phyloP scores from a whole-genome alignment of 30 jellyfish, hydroid and myxozoan species.

The Mastigias papua region DNA sequence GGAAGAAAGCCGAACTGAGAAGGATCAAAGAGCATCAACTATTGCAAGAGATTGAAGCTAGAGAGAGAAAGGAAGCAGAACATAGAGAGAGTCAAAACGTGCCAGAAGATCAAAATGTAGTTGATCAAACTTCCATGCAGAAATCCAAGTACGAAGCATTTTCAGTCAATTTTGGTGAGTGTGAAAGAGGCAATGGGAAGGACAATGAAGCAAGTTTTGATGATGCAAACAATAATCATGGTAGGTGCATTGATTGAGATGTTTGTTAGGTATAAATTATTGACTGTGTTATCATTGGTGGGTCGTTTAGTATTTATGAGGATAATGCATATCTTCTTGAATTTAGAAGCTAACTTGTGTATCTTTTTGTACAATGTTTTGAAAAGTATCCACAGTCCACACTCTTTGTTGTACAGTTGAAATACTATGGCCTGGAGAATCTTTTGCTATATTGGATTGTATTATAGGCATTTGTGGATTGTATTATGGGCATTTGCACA shows the following conservation, averaged over 20 bases:
- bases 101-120: conserved; percentile 32
- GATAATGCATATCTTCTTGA: too few species aligned
- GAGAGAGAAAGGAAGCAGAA: conserved; percentile 68
- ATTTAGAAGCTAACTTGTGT: too few species aligned
- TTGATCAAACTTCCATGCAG: neutral
- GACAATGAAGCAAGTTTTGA: neutral
- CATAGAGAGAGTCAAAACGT: conserved; percentile 16
- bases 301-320: too few species aligned
- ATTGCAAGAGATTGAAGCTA: conserved; percentile 54
- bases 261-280: neutral
- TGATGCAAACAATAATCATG: conserved; percentile 61
- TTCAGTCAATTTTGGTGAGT: conserved; percentile 63
- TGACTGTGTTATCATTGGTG: too few species aligned
- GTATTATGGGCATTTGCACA: too few species aligned
- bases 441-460: too few species aligned
- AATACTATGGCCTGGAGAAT: too few species aligned
- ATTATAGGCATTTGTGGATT: too few species aligned
- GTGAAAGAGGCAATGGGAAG: conserved; percentile 42
- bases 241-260: conserved; percentile 1
- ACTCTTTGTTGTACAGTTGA: too few species aligned
- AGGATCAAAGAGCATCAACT: conserved; percentile 64
- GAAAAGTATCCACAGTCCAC: too few species aligned
- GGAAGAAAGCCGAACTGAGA: conserved; percentile 71
- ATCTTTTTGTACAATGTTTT: too few species aligned
- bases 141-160: conserved; percentile 45